Base-by-base conservation (phyloP, 1,140 invertebrate genomes). In the Apis florea region DNA sequence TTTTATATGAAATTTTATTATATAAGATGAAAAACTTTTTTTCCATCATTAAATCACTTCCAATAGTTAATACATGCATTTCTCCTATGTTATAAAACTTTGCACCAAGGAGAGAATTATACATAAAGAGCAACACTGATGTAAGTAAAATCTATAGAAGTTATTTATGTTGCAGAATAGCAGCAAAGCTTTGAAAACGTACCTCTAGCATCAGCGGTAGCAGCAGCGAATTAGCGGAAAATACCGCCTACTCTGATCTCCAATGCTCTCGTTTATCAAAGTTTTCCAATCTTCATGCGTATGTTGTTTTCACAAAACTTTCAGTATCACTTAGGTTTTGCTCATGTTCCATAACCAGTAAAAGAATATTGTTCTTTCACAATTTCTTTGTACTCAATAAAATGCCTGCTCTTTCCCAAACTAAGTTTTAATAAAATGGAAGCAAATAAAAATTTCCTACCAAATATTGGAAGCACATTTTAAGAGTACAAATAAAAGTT, bases 191-290 rank as follows among this genome's bases (percentile, higher is more conserved):
- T 85, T 89, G 85, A 90, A 92, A 87, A 94, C 92, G 90, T 93
- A 94, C 93, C 92, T 94, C 92, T 89, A 92, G 89, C 90, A 84
- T 89, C 90, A 91, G 90, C 92, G 89, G 91, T 90, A 91, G 91
- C 89, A 92, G 90, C 92, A 90, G 88, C 88, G 89, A 92, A 91
- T 91, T 92, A 93, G 89, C 90, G 89, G 90, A 89, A 90, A 91
- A 83, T 87, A 90, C 90, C 88, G 89, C 88, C 90, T 88, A 86
- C 89, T 89, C 86, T 90, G 89, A 91, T 92, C 90, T 92, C 89
- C 91, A 87, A 85, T 83, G 88, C 68, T 93, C 90, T 92, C 89
- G 88, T 91, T 88, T 87, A 85, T 90, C 83, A 90, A 92, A 91
- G 84, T 90, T 90, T 90, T 92, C 88, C 88, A 90, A 84, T 92